Conservation (phyloP, 2,113 vertebrate species). For the Sciurus niger region DNA sequence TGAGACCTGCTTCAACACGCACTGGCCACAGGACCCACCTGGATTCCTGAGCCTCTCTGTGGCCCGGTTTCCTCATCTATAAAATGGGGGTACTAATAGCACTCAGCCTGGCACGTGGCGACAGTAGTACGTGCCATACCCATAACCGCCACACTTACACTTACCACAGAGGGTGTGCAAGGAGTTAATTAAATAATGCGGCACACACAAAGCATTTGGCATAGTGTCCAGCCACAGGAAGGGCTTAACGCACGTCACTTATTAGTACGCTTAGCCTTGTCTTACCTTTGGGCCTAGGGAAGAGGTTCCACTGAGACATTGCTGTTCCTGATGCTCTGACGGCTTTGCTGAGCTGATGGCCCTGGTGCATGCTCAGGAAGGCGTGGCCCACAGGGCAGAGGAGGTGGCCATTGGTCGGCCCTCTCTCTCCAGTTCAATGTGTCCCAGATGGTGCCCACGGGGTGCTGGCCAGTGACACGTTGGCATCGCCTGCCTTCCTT, state of each 20-base stretch:
- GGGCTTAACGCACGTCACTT: background rate
- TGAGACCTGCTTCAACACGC: background rate
- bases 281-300: background rate
- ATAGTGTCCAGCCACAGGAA: background rate
- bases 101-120: background rate
- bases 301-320: background rate
- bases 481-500: conserved; percentile 85
- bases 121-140: background rate
- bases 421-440: background rate
- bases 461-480: conserved; percentile 83
- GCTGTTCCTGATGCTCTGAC: background rate
- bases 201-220: background rate
- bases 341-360: background rate
- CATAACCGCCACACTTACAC: background rate
- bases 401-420: conserved; percentile 31
- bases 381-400: background rate
- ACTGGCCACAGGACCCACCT: background rate
- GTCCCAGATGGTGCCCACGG: conserved; percentile 87
- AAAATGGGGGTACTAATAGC: background rate
- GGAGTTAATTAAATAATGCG: background rate
- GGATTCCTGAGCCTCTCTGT: background rate
- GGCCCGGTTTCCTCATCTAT: background rate
- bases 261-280: no score
- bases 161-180: no score
- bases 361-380: background rate